Base-by-base conservation (phyloP, 2,797 vertebrate species). In the Halcyon leucocephala region DNA sequence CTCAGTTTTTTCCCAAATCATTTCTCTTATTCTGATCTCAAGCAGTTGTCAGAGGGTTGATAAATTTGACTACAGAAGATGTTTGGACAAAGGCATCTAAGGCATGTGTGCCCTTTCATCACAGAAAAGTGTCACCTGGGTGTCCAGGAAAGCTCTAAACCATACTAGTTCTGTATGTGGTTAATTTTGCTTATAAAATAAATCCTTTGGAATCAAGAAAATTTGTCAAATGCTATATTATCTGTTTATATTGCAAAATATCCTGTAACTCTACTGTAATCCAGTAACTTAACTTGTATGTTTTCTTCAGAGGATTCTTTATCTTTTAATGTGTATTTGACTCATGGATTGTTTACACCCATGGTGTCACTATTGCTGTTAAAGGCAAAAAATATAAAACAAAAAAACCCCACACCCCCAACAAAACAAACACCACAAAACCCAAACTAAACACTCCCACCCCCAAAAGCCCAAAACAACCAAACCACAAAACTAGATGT, bases 21-120 rank as follows among this genome's bases (percentile, higher is more conserved):
- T 54, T 85, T 64, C 6, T 77, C 35, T n/a, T 61, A 6, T 55
- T 64, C 69, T 46, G 26, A 17, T 35, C 33, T 55, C 9, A 21
- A 67, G 57, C 4, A 58, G 29, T 44, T 39, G 25, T 20, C 44
- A 78, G 14, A 46, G 16, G 31, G 20, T 13, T 41, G 65, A 64
- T 41, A 78, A 26, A 61, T 88, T 71, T 71, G 52, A 31, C 20
- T 57, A n/a, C 33, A 82, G 52, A 1, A 25, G 14, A 39, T 89
- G 20, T 46, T 78, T 82, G 46, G 49, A 25, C 57, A 65, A 64
- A 33, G 29, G 26, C 44, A 49, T 10, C 12, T 18, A 71, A 39
- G 21, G 33, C 12, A 46, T 28, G 29, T 0, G 0, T 33, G 16
- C 29, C 55, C 8, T 37, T 80, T 31, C 2, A 6, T 74, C 52